A percentile compares a stretch with the other conserved stretches of the same genome.
Evolutionary conservation across 2,113 vertebrate genomes (phyloP).

Genomic region (Neodontobutis hainanensis): DNA sequence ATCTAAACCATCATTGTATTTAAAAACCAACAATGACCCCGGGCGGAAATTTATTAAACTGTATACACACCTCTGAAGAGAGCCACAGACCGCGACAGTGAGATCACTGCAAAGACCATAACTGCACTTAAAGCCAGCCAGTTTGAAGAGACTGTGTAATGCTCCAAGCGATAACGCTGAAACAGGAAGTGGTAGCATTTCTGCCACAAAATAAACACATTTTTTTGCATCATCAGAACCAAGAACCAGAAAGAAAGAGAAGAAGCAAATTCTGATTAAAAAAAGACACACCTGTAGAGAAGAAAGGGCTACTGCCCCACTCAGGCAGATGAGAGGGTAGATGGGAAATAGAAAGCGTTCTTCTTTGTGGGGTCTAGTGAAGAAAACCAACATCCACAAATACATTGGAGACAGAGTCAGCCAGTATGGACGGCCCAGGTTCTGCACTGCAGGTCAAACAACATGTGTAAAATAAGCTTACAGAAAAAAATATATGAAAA

Average conservation of each 20-base stretch:
- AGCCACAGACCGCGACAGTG: slow-evolving; percentile 92
- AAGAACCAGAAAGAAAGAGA: background rate
- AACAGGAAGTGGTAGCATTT: slow-evolving; percentile 99
- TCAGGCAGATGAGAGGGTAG: slow-evolving; percentile 96
- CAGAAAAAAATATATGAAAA: background rate
- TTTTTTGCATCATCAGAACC: background rate
- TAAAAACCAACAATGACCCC: background rate
- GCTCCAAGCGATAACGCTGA: slow-evolving; percentile 93
- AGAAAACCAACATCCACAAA: slow-evolving; percentile 97
- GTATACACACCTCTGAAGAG: slow-evolving; percentile 88
- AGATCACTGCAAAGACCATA: slow-evolving; percentile 86
- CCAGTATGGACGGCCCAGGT: slow-evolving; percentile 97
- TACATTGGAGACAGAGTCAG: slow-evolving; percentile 97
- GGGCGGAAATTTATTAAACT: background rate
- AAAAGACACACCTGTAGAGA: slow-evolving; percentile 85
- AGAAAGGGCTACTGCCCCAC: slow-evolving; percentile 91
- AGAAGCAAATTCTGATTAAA: background rate
- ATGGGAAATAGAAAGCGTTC: slow-evolving; percentile 97
- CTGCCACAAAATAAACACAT: slow-evolving; percentile 70
- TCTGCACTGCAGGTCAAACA: slow-evolving; percentile 88
- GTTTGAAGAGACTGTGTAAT: slow-evolving; percentile 95
- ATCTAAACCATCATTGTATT: background rate
- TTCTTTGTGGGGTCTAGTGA: slow-evolving; percentile 94
- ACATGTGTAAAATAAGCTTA: background rate
- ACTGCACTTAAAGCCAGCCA: slow-evolving; percentile 91